phyloP scores from a whole-genome alignment of 2,113 vertebrate genomes.

The Arenaria interpres region DNA sequence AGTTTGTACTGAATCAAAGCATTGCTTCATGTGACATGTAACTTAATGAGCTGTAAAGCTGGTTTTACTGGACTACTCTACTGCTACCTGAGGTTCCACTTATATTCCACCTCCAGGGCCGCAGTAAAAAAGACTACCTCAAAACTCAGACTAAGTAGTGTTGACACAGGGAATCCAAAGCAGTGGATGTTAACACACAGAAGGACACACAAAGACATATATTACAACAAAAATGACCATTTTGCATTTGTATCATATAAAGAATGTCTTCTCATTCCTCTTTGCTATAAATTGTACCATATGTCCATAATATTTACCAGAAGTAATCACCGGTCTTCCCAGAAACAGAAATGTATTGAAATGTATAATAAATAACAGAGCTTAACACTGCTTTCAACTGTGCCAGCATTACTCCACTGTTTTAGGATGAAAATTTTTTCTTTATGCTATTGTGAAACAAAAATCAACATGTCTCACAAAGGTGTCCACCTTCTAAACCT shows the following conservation, averaged over 20 bases:
- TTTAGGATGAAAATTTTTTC: rapidly evolving
- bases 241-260: neutral
- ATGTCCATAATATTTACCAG: neutral
- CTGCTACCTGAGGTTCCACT: neutral
- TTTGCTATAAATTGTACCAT: neutral
- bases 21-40: neutral
- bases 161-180: neutral
- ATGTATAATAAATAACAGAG: neutral
- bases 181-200: neutral
- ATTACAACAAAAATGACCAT: neutral
- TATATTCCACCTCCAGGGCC: neutral
- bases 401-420: neutral
- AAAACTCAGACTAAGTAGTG: neutral
- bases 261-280: neutral
- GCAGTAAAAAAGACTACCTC: neutral
- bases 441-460: neutral
- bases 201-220: neutral
- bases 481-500: neutral
- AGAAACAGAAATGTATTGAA: neutral
- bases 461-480: neutral
- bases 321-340: neutral
- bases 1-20: neutral
- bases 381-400: neutral
- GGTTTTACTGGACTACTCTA: neutral
- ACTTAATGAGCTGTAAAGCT: neutral